phyloP scores from a whole-genome alignment of 2,113 vertebrate genomes.

The Gyps fulvus region DNA sequence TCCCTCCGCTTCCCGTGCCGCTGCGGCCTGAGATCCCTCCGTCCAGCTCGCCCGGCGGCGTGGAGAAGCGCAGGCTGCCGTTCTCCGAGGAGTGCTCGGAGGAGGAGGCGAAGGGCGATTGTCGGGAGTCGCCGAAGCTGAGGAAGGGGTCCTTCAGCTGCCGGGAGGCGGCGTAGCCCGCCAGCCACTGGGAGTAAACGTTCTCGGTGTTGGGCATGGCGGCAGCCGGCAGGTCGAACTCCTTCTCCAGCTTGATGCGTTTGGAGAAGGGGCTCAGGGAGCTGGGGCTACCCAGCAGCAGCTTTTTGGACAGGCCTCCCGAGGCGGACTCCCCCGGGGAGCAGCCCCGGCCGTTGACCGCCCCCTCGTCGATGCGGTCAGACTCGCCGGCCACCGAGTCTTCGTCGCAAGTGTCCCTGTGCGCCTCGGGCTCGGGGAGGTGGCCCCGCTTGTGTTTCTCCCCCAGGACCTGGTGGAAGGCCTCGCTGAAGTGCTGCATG shows the following conservation, averaged over 20 bases:
- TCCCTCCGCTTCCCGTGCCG: slow-evolving; percentile 96
- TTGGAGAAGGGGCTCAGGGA: slow-evolving; percentile 97
- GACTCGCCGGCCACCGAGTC: slow-evolving; percentile 91
- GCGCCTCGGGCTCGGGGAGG: slow-evolving; percentile 89
- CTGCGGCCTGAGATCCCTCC: slow-evolving; percentile 97
- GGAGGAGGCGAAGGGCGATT: slow-evolving; percentile 98
- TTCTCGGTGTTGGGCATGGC: slow-evolving; percentile 98
- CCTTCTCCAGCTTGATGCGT: slow-evolving; percentile 99
- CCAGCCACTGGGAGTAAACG: slow-evolving; percentile 99
- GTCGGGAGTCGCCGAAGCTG: slow-evolving; percentile 98
- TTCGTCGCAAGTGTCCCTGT: slow-evolving; percentile 91
- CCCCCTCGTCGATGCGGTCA: slow-evolving; percentile 89
- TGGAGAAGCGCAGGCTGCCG: slow-evolving; percentile 98
- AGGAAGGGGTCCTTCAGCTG: slow-evolving; percentile 99
- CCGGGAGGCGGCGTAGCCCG: slow-evolving; percentile 95
- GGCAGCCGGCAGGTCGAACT: slow-evolving; percentile 94
- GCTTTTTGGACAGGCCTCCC: slow-evolving; percentile 95
- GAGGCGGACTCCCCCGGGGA: slow-evolving; percentile 95
- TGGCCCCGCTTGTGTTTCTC: slow-evolving; percentile 93
- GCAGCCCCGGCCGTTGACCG: slow-evolving; percentile 92
- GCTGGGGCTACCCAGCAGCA: slow-evolving; percentile 96
- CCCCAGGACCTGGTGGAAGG: slow-evolving; percentile 87
- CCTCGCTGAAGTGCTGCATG: slow-evolving; percentile 99
- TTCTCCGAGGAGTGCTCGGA: slow-evolving; percentile 99
- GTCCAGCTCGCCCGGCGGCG: slow-evolving; percentile 95